These are phyloP conservation scores for Glyphotaelius pellucidus DNA, from an alignment of 2,888 invertebrate species.

Conservation along the genomic window DNA sequence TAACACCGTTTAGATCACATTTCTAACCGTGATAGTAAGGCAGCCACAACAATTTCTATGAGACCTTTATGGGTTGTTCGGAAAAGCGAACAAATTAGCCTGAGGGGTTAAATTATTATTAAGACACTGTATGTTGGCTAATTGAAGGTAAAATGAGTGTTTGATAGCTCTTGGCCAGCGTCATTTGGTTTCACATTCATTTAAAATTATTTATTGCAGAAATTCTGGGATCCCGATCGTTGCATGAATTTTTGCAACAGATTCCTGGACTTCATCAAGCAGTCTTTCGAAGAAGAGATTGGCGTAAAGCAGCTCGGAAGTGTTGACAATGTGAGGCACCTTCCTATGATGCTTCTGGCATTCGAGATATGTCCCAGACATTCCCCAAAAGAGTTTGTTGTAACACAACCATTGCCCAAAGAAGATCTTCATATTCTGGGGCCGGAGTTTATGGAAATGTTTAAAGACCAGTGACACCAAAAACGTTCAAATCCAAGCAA, in stretches of 20 bases:
- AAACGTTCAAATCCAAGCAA: neutral
- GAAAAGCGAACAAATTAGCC: no score
- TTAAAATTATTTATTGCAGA: neutral
- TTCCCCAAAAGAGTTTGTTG: neutral
- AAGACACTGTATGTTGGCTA: no score
- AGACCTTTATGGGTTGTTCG: no score
- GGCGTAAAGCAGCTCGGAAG: neutral
- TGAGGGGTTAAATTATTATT: no score
- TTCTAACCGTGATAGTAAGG: no score
- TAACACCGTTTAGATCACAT: no score
- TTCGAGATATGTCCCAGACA: neutral
- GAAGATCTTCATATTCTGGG: neutral
- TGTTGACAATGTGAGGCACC: neutral
- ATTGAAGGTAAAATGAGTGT: no score
- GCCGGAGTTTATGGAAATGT: neutral
- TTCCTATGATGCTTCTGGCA: neutral
- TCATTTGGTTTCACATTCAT: neutral
- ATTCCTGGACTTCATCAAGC: neutral
- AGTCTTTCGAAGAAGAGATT: neutral
- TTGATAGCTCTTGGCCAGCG: neutral
- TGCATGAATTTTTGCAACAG: neutral
- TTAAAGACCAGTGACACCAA: neutral
- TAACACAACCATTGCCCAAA: neutral
- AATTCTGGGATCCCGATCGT: neutral
- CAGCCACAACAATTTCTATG: no score